Base-by-base conservation (phyloP, 2,888 invertebrate genomes). In the Ichneumoninae sp. region DNA sequence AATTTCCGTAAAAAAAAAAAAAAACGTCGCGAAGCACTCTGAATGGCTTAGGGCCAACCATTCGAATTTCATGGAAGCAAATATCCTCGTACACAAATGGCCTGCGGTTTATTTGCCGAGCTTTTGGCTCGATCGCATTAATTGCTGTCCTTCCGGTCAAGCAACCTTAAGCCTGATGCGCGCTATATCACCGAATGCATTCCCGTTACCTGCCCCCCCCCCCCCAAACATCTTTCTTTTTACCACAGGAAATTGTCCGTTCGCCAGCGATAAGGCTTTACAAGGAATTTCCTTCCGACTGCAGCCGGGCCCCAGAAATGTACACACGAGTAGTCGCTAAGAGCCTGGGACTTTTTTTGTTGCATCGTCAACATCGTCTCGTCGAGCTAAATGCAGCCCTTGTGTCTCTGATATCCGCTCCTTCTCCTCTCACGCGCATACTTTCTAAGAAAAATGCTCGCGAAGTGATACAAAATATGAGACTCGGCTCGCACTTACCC, bases 221-320 rank as follows among this genome's bases (percentile, higher is more conserved):
- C 77, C 40, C 1, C 71, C 57, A 47, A 81, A 80, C 82, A 84
- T 75, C 73, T 63, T 81, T 79, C 63, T 82, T 86, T 88, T 85
- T 78, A 86, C 82, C 86, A 86, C 87, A 88, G 88, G 88, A 87
- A 88, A 89, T 88, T 86, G 86, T 79, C 85, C 77, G 68, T 86
- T 82, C 66, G 69, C 77, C 65, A 70, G 65, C 87, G 89, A 90
- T 90, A 90, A 90, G 85, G 81, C 76, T 90, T 90, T 89, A 89
- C 85, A 88, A 83, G 57, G 87, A 87, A 88, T 89, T 90, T 90
- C 88, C 89, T 87, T 88, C 85, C 63, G 69, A 73, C 70, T 73
- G 50, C 73, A 75, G 63, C 19, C 47, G 16, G 40, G 65, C 30
- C 71, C 70, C 50, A 16, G 33, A 78, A 66, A 54, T 69, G 54